phyloP scores from a whole-genome alignment of 2,888 invertebrate genomes.

The Argyresthia albistria region DNA sequence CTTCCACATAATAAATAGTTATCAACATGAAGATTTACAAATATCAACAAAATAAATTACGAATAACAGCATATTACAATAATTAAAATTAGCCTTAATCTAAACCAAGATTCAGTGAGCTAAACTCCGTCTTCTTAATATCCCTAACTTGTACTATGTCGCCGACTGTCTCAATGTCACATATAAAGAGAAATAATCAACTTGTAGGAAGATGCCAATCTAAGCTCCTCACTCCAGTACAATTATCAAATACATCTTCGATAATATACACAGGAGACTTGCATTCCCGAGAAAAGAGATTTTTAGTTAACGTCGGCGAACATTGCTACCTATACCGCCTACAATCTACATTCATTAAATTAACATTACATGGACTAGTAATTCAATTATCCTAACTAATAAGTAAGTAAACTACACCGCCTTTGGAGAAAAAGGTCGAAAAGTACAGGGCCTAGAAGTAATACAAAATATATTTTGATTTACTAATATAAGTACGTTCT shows the following conservation, averaged over 20 bases:
- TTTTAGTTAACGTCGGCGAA: constrained; percentile 35
- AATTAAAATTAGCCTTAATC: constrained; percentile 48
- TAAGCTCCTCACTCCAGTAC: neutral
- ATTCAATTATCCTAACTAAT: constrained; percentile 70
- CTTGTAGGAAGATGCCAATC: neutral
- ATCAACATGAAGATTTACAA: constrained; percentile 72
- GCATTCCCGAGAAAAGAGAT: neutral
- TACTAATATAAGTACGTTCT: constrained; percentile 41
- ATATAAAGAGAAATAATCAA: neutral
- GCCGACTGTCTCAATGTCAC: constrained; percentile 26
- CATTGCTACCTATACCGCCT: constrained; percentile 20
- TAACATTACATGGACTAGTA: constrained; percentile 70
- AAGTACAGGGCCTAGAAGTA: constrained; percentile 37
- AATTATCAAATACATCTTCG: neutral
- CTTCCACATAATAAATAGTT: constrained; percentile 70
- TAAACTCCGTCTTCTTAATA: constrained; percentile 33
- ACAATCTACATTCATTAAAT: constrained; percentile 58
- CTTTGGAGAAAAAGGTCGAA: constrained; percentile 57
- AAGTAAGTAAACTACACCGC: constrained; percentile 66
- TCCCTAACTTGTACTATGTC: constrained; percentile 62
- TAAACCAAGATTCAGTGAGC: constrained; percentile 38
- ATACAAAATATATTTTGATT: constrained; percentile 20
- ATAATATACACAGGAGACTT: neutral
- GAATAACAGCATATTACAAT: constrained; percentile 69
- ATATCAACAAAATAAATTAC: constrained; percentile 74